phyloP scores from a whole-genome alignment of 2,888 invertebrate species.

The Hypena proboscidalis region DNA sequence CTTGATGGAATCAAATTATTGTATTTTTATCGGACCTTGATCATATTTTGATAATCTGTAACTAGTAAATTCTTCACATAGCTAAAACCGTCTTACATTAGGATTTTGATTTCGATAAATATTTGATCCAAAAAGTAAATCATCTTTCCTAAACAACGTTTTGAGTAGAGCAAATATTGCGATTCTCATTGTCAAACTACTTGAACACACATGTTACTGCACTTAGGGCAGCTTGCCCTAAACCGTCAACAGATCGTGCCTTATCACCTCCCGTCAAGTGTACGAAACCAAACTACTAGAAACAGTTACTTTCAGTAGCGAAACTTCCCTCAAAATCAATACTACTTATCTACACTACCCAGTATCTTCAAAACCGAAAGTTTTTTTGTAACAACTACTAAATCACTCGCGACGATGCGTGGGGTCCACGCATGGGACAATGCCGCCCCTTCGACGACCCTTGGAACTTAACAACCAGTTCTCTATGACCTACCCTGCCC shows the following conservation, averaged over 20 bases:
- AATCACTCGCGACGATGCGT: constrained; percentile 79
- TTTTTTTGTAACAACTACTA: constrained; percentile 70
- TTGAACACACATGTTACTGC: no score
- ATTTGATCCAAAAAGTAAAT: no score
- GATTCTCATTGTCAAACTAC: no score
- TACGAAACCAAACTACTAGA: neutral
- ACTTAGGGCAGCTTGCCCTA: neutral
- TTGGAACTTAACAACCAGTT: constrained; percentile 42
- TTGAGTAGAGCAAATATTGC: no score
- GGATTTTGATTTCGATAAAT: no score
- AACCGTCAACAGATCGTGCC: neutral
- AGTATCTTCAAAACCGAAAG: constrained; percentile 42
- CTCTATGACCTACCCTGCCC: constrained; percentile 41
- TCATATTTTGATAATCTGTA: no score
- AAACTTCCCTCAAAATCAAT: constrained; percentile 27
- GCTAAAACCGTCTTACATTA: no score
- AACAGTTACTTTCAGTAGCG: constrained; percentile 13
- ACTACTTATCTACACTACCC: constrained; percentile 33
- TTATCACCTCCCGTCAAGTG: neutral
- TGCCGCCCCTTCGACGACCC: constrained; percentile 60
- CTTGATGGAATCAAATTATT: no score
- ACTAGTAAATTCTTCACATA: no score
- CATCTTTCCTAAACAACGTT: no score
- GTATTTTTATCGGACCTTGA: no score
- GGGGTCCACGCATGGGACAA: constrained; percentile 80